Conservation (phyloP, 1,140 invertebrate genomes). For the Brachionus rotundiformis region DNA sequence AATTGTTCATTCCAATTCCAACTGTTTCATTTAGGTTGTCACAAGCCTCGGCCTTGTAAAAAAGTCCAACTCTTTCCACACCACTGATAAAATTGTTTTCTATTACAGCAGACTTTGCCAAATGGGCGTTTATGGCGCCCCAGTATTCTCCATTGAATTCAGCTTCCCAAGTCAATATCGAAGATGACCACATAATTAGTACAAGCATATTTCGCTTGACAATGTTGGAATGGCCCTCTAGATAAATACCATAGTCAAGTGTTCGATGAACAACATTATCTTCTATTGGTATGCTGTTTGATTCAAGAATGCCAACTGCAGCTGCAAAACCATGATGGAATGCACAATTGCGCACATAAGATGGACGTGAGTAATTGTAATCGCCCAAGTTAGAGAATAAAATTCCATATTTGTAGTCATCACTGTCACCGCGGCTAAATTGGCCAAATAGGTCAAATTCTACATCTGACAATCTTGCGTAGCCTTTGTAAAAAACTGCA, state of each 20-base stretch:
- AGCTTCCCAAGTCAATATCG: constrained; percentile 54
- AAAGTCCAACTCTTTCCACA: constrained; percentile 56
- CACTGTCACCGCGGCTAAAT: not conserved
- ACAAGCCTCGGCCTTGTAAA: constrained; percentile 54
- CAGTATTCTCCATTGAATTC: constrained; percentile 54
- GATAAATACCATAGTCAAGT: constrained; percentile 40
- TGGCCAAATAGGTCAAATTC: constrained; percentile 41
- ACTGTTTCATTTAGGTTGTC: not conserved
- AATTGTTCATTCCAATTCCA: not conserved
- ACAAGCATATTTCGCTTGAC: constrained; percentile 56
- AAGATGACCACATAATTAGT: constrained; percentile 54
- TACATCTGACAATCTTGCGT: not conserved
- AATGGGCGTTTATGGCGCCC: constrained; percentile 55
- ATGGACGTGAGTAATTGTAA: constrained; percentile 52
- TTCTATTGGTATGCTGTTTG: constrained; percentile 30
- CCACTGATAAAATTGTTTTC: constrained; percentile 57
- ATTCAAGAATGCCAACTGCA: not conserved
- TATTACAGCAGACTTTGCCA: constrained; percentile 54
- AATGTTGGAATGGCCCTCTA: constrained; percentile 25
- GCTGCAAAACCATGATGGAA: constrained; percentile 28
- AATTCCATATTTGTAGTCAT: constrained; percentile 41
- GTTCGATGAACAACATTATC: constrained; percentile 51
- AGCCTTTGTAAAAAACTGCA: constrained; percentile 18
- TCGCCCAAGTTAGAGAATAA: constrained; percentile 26
- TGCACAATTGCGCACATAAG: constrained; percentile 36